phyloP scores from a whole-genome alignment of 2,113 vertebrate genomes.

The Anhinga anhinga region DNA sequence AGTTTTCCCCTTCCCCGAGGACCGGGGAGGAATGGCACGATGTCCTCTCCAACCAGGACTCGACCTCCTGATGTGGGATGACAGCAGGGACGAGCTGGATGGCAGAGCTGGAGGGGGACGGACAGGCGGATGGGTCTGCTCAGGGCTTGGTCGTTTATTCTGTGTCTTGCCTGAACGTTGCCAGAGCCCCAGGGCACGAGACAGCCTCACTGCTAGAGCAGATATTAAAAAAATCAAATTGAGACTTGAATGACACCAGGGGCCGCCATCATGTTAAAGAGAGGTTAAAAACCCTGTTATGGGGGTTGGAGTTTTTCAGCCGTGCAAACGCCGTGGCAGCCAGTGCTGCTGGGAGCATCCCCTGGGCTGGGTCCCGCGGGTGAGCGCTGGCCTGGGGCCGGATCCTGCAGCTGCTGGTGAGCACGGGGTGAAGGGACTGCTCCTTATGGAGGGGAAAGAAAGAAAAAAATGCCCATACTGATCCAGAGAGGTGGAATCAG shows the following conservation, averaged over 20 bases:
- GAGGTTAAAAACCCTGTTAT: neutral
- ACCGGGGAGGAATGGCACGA: fast-evolving
- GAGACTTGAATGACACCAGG: neutral
- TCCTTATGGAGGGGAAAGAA: neutral
- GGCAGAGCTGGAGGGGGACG: neutral
- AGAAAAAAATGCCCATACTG: neutral
- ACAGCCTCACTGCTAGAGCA: fast-evolving
- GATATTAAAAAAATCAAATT: neutral
- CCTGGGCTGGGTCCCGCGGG: neutral
- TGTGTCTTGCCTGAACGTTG: neutral
- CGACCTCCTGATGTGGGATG: neutral
- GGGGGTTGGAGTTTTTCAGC: neutral
- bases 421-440: no score
- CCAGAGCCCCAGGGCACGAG: neutral
- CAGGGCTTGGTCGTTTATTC: neutral
- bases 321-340: fast-evolving
- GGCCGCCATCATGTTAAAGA: fast-evolving
- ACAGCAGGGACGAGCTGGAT: neutral
- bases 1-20: neutral
- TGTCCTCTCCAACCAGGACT: neutral
- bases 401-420: neutral
- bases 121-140: neutral
- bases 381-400: neutral
- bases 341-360: neutral
- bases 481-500: neutral